Percentiles rank a stretch among this genome's conserved stretches.
Conservation (phyloP, 2,113 vertebrate species). For the Percopsis transmontana region DNA sequence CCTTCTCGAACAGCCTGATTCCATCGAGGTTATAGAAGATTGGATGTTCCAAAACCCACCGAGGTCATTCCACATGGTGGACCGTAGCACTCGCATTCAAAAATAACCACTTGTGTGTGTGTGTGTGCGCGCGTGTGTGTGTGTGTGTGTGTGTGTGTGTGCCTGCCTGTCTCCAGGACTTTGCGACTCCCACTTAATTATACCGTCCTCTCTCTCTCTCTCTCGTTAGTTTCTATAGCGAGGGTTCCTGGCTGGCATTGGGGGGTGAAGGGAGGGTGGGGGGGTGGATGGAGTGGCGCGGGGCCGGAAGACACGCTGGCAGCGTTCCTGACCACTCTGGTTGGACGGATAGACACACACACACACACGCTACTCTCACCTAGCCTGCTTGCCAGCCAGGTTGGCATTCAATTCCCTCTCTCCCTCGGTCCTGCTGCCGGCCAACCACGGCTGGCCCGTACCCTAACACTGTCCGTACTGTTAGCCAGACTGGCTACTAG, state of each 20-base stretch:
- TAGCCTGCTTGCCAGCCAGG: no score
- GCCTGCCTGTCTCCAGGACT: conserved; percentile 13
- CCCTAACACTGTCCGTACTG: no score
- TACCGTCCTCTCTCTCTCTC: conserved; percentile 30
- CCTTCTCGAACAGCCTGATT: no score
- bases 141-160: background rate
- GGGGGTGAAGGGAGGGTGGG: conserved; percentile 12
- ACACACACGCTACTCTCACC: conserved; percentile 40
- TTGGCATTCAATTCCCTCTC: no score
- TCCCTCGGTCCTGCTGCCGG: no score
- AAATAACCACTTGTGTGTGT: background rate
- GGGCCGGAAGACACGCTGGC: conserved; percentile 33
- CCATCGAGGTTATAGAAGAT: no score
- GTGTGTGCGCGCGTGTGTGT: conserved; percentile 4
- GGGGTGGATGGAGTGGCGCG: conserved; percentile 31
- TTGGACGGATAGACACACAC: conserved; percentile 27
- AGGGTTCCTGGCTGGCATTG: conserved; percentile 46
- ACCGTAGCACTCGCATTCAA: background rate
- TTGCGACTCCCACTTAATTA: conserved; percentile 48
- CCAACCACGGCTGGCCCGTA: no score
- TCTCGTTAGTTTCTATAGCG: conserved; percentile 62
- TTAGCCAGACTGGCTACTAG: no score
- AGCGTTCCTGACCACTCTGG: conserved; percentile 40
- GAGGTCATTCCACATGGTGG: background rate
- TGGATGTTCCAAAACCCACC: no score